These are phyloP conservation scores for Bursaphelenchus mucronatus DNA, from an alignment of 1,140 invertebrate species.

Conservation along the genomic window DNA sequence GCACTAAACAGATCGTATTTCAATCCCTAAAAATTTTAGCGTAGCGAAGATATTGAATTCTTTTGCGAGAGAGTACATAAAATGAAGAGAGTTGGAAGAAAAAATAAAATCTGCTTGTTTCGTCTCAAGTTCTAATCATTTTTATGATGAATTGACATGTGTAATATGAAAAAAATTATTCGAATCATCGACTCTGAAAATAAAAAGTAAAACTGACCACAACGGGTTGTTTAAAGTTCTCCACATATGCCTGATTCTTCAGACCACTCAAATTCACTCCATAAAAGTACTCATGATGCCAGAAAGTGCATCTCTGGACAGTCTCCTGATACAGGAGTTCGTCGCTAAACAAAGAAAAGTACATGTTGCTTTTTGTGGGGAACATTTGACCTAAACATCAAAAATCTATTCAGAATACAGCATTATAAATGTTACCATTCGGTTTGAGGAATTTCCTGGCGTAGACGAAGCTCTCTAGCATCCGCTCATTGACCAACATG, in stretches of 20 bases:
- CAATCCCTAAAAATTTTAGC: neutral
- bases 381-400: conserved; percentile 75
- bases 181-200: no score
- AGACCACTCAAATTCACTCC: conserved; percentile 88
- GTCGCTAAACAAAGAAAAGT: conserved; percentile 96
- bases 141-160: no score
- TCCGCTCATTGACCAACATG: conserved; percentile 98
- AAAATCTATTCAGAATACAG: neutral
- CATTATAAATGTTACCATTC: conserved; percentile 66
- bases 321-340: conserved; percentile 97
- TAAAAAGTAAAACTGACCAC: conserved; percentile 61
- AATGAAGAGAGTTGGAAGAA: neutral
- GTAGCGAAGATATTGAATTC: no score
- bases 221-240: conserved; percentile 96
- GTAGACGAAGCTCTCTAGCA: conserved; percentile 97
- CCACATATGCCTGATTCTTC: conserved; percentile 84
- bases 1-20: no score
- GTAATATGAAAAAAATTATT: no score
- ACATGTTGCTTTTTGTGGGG: conserved; percentile 87
- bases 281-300: conserved; percentile 96
- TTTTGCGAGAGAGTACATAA: no score
- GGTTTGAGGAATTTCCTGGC: conserved; percentile 95
- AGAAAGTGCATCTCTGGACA: conserved; percentile 96
- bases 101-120: no score
- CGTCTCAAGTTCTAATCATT: no score